These are phyloP conservation scores for Elgaria multicarinata DNA, from an alignment of 2,113 vertebrate genomes.

Conservation along the genomic window DNA sequence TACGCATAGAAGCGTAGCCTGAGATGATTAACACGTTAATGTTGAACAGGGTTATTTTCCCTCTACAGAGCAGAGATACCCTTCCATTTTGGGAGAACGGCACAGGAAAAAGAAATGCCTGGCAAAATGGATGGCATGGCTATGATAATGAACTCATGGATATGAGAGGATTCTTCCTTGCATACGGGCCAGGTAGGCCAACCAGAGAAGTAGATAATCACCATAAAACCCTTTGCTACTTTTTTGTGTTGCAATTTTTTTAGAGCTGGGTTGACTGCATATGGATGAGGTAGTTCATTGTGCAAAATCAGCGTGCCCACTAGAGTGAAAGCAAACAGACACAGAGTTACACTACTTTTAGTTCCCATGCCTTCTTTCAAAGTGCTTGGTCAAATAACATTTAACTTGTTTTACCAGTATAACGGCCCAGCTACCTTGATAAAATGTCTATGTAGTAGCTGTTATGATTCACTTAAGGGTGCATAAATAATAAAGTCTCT, in stretches of 20 bases:
- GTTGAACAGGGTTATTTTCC: not conserved
- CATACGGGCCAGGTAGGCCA: slow-evolving; percentile 89
- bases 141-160: slow-evolving; percentile 93
- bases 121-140: slow-evolving; percentile 95
- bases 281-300: too few species aligned
- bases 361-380: not conserved
- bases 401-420: not conserved
- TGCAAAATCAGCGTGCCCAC: not conserved
- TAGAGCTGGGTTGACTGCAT: not conserved
- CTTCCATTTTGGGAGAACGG: slow-evolving; percentile 92
- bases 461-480: not conserved
- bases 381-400: not conserved
- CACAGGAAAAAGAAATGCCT: slow-evolving; percentile 78
- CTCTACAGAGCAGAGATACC: slow-evolving; percentile 82
- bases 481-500: not conserved
- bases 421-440: not conserved
- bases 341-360: not conserved
- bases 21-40: not conserved
- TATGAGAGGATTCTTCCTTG: slow-evolving; percentile 94
- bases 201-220: not conserved
- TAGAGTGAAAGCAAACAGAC: not conserved
- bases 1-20: not conserved
- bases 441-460: not conserved
- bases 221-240: not conserved
- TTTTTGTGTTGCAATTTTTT: not conserved